Conservation (phyloP, 2,113 vertebrate species). For the Sylvilagus bachmani region DNA sequence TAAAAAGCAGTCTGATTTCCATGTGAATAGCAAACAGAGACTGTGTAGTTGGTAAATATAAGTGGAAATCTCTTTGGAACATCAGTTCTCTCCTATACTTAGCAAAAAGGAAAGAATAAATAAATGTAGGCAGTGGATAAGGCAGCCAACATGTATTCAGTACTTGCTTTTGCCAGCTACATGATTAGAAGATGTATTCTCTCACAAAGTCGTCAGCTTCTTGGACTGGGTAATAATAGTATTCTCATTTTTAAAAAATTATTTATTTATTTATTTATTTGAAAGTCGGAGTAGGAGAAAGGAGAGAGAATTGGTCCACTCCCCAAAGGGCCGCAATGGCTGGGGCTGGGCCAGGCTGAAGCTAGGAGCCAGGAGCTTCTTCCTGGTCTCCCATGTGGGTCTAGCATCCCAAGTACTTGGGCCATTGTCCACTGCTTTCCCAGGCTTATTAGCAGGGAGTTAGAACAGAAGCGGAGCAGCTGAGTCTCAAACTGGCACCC, state of each 20-base stretch:
- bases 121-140: not conserved
- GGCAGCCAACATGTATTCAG: not conserved
- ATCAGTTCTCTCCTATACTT: not conserved
- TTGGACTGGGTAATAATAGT: not conserved
- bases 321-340: too few relatives aligned
- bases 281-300: too few relatives aligned
- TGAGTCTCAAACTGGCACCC: too few relatives aligned
- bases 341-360: too few relatives aligned
- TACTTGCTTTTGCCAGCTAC: not conserved
- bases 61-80: not conserved
- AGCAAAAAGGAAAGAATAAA: not conserved
- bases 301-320: too few relatives aligned
- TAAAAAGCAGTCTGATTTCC: constrained; percentile 9
- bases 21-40: not conserved
- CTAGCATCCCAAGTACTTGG: too few relatives aligned
- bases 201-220: not conserved
- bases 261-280: too few relatives aligned
- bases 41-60: not conserved
- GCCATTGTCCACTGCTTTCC: too few relatives aligned
- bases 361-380: too few relatives aligned
- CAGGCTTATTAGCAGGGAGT: too few relatives aligned
- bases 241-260: not conserved
- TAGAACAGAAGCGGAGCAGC: too few relatives aligned
- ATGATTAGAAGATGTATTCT: not conserved
- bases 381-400: too few relatives aligned